A percentile compares a stretch with the other conserved stretches of the same genome.
phyloP scores from a whole-genome alignment of 2,113 vertebrate genomes.

The Paracanthobrama guichenoti region DNA sequence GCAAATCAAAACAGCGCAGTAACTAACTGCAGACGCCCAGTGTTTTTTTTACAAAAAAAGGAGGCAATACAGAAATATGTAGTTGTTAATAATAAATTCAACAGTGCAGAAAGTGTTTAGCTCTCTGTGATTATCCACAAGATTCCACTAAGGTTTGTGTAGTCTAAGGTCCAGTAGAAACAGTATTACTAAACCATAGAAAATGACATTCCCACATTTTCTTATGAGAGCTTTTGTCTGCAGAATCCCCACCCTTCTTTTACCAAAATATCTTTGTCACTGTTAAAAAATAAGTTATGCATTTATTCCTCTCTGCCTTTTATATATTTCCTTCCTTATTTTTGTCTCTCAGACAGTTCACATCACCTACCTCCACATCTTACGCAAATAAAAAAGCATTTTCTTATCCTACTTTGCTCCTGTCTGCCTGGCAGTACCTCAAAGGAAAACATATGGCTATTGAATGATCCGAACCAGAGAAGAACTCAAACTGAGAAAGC shows the following conservation, averaged over 20 bases:
- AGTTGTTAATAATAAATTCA: conserved; percentile 21
- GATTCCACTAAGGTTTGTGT: conserved; percentile 68
- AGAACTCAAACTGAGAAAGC: conserved; percentile 14
- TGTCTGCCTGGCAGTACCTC: conserved; percentile 44
- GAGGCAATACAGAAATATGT: background rate
- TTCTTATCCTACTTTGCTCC: conserved; percentile 11
- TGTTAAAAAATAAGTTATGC: background rate
- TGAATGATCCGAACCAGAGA: conserved; percentile 13
- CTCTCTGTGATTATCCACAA: conserved; percentile 46
- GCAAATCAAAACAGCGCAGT: background rate
- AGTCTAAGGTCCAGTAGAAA: conserved; percentile 46
- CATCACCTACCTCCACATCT: background rate
- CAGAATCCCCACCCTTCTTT: background rate
- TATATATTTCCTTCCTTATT: background rate
- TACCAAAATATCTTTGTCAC: background rate
- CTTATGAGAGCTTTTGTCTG: conserved; percentile 37
- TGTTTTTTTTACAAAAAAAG: background rate
- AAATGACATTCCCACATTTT: conserved; percentile 49
- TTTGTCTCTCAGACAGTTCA: background rate
- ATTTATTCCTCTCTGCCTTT: background rate
- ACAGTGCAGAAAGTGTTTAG: conserved; percentile 1
- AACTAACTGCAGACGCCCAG: background rate
- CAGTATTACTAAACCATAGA: conserved; percentile 45
- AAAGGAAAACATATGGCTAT: conserved; percentile 39
- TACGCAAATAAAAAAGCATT: conserved; percentile 7